Base-by-base conservation (phyloP, 2,888 invertebrate genomes). In the Erebia aethiops region DNA sequence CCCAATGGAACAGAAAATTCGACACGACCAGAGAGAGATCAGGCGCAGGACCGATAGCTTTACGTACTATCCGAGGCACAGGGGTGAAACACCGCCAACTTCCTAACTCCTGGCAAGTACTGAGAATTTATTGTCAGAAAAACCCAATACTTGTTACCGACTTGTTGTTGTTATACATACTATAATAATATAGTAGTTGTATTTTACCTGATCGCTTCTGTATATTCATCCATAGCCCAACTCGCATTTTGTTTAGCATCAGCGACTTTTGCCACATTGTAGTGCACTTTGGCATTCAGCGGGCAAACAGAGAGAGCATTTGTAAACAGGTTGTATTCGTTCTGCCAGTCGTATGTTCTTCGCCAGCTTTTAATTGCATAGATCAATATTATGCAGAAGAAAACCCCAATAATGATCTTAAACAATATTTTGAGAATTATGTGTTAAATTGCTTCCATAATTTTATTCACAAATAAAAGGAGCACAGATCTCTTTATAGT, bases 261-360 rank as follows among this genome's bases (percentile, higher is more conserved):
- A 14, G 97, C 96, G 72, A 96, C 95, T 87, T 98, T 98, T 0
- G 97, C 99, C 67, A 99, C 95, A 87, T 99, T 99, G 84, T 99
- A 99, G 79, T 94, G 96, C 4, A 97, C 97, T 94, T 99, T 99
- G 21, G 99, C 99, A 92, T 99, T 99, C 62, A 96, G 92, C 0
- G 99, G 98, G 84, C 99, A 99, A 16, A 99, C 97, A 35, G 93
- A 84, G n/a, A 97, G 87, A 0, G 97, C 99, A 41, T 97, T 97
- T 62, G 93, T 90, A 85, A 98, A 99, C 52, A 99, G 90, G 16
- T 90, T 86, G 77, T 95, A 95, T 87, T 99, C 98, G 68, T 92
- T 95, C 72, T 95, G 94, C 99, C 99, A 99, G 67, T 98, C 96
- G 2, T 89, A 83, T 67, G 97, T 96, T 76, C 98, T 92, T 75